A percentile compares a stretch with the other conserved stretches of the same genome.
phyloP scores from a whole-genome alignment of 2,888 invertebrate species.

The Drosophila kokeensis region DNA sequence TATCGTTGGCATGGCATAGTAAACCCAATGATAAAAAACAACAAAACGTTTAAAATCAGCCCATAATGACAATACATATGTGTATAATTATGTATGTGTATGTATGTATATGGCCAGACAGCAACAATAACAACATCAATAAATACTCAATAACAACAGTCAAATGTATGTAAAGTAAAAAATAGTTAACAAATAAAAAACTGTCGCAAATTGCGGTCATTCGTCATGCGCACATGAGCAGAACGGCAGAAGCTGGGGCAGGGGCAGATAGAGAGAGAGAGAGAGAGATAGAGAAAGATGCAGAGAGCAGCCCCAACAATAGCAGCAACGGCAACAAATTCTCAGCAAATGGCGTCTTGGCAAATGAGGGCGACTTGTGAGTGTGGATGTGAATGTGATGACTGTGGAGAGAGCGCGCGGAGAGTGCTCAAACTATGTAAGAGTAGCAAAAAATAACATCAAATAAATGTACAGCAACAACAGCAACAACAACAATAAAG shows the following conservation, averaged over 20 bases:
- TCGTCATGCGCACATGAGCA: constrained; percentile 84
- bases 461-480: constrained; percentile 36
- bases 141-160: constrained; percentile 69
- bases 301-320: constrained; percentile 35
- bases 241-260: constrained; percentile 60
- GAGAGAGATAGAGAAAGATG: neutral
- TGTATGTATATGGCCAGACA: constrained; percentile 31
- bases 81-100: constrained; percentile 18
- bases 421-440: constrained; percentile 43
- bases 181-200: constrained; percentile 66
- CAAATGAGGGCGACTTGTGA: constrained; percentile 57
- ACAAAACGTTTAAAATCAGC: constrained; percentile 63
- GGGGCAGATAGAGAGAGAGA: constrained; percentile 13
- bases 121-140: constrained; percentile 59
- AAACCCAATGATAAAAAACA: constrained; percentile 22
- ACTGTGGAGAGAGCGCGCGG: constrained; percentile 5
- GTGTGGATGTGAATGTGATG: neutral
- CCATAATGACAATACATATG: constrained; percentile 72
- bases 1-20: constrained; percentile 52
- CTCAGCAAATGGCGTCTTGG: constrained; percentile 72
- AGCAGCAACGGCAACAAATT: constrained; percentile 42
- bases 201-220: constrained; percentile 84
- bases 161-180: constrained; percentile 71
- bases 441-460: constrained; percentile 41
- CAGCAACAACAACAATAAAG: constrained; percentile 8